Base-by-base conservation (phyloP, 37 sponge, comb jelly and placozoan species). In the Ephydatia muelleri region DNA sequence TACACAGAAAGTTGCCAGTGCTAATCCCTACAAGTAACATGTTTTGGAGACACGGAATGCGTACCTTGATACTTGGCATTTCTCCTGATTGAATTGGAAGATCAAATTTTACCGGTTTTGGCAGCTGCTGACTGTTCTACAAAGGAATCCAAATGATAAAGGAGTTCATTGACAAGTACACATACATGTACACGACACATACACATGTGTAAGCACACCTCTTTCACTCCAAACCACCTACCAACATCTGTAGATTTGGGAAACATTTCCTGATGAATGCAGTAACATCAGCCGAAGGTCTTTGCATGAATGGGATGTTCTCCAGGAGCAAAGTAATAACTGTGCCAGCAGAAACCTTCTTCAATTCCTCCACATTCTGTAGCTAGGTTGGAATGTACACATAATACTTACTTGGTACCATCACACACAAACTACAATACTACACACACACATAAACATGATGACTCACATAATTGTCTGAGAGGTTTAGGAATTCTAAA, bases 101-200 rank as follows among this genome's bases (percentile, higher is more conserved):
- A 31, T 91, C 92, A 84, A 91, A 91, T 66, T 91, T 91, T 27
- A 91, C 92, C 25, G 92, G 92, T 68, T 70, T 83, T 43, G 87
- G 88, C 49, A 91, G 75, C 28, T 65, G 57, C 66, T 87, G 84
- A 22, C 84, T 82, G 87, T 91, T 85, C 92, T 91, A 34, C 31
- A 49, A 48, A 65, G 32, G 8, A 79, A 49, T 12, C 23, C 70
- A n/a, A 69, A 11, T 3, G 5, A 64, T 36, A 23, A 31, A 27
- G 5, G 28, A n/a, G 70, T 6, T 28, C 29, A 4, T 33, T 9
- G 5, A 38, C 11, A 28, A 34, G 25, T 66, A 23, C 68, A 80
- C 23, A 67, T 65, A 32, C 22, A 66, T 67, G 67, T 3, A 31
- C 19, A 29, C 23, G 36, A 32, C 77, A 76, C 19, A 40, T 26